Evolutionary conservation across 2,888 invertebrate species (phyloP).

Genomic region (Theodoxus fluviatilis): DNA sequence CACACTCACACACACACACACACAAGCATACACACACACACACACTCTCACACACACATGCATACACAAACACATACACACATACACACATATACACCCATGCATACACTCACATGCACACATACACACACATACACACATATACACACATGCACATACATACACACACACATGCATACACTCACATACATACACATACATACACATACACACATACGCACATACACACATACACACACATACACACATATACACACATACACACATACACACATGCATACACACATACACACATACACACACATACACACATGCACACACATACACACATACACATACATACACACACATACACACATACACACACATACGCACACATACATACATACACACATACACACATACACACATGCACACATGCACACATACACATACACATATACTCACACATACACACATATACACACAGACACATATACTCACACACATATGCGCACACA

Average conservation of each 20-base stretch:
- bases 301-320: constrained; percentile 3
- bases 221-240: constrained; percentile 8
- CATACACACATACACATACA: constrained; percentile 3
- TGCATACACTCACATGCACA: constrained; percentile 9
- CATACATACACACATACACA: not conserved
- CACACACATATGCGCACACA: not conserved
- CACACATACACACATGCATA: not conserved
- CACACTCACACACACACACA: not conserved
- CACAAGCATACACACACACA: not conserved
- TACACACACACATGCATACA: constrained; percentile 7
- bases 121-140: not conserved
- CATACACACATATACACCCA: constrained; percentile 2
- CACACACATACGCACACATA: constrained; percentile 17
- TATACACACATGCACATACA: not conserved
- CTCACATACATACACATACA: constrained; percentile 14
- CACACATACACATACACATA: not conserved
- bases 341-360: constrained; percentile 8
- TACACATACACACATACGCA: not conserved
- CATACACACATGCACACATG: not conserved
- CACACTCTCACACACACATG: constrained; percentile 13
- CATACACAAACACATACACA: not conserved
- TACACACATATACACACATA: constrained; percentile 1
- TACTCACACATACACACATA: not conserved
- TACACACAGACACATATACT: not conserved
- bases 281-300: constrained; percentile 4